These are phyloP conservation scores for Drosophila mimetica DNA, from an alignment of 2,888 invertebrate species.

Conservation along the genomic window DNA sequence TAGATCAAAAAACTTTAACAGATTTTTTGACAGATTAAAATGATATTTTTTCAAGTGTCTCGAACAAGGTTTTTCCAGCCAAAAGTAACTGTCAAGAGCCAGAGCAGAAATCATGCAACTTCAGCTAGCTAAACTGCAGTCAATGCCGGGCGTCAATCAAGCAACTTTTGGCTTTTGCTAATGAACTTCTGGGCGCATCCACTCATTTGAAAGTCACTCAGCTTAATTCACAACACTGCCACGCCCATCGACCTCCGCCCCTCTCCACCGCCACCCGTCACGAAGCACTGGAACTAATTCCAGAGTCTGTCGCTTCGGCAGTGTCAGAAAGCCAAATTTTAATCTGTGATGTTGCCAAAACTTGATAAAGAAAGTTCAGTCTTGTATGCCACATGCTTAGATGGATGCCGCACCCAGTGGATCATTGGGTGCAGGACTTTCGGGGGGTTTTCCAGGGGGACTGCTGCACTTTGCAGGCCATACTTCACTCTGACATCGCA, in stretches of 20 bases:
- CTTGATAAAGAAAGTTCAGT: constrained; percentile 75
- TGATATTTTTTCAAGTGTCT: not conserved
- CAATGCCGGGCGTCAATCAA: constrained; percentile 65
- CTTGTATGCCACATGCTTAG: constrained; percentile 63
- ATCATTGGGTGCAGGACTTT: constrained; percentile 8
- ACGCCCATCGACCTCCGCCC: constrained; percentile 33
- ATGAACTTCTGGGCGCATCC: constrained; percentile 69
- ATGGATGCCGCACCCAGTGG: constrained; percentile 46
- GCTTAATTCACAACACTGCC: constrained; percentile 64
- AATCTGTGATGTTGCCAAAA: constrained; percentile 78
- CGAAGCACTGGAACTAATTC: constrained; percentile 30
- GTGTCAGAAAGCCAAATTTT: constrained; percentile 78
- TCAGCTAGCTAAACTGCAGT: constrained; percentile 31
- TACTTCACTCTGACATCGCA: constrained; percentile 50
- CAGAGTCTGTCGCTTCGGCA: constrained; percentile 50
- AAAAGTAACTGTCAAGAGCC: constrained; percentile 30
- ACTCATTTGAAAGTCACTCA: constrained; percentile 78
- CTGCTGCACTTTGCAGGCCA: constrained; percentile 58
- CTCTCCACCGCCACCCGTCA: constrained; percentile 3
- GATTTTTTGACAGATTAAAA: no score
- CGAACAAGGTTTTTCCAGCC: not conserved
- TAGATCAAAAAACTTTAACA: no score
- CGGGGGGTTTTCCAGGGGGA: not conserved
- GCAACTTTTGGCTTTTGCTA: constrained; percentile 67
- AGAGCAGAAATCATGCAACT: constrained; percentile 29